phyloP scores from a whole-genome alignment of 2,888 invertebrate species.

The Ennomos fuscantarius region DNA sequence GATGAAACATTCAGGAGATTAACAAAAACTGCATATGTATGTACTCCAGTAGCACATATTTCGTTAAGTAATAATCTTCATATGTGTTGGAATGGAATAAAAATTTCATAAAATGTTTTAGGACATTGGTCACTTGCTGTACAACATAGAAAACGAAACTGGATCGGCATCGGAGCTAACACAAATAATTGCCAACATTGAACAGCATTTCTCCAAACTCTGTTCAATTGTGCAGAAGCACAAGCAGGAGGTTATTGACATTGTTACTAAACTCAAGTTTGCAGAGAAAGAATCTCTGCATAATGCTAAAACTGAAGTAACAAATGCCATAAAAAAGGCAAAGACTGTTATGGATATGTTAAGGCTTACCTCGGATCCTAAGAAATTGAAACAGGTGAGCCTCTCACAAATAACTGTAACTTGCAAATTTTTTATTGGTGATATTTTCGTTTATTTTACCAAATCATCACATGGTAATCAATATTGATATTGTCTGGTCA shows the following conservation, averaged over 20 bases:
- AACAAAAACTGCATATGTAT: constrained; percentile 66
- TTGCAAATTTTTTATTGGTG: too few relatives aligned
- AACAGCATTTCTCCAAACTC: constrained; percentile 81
- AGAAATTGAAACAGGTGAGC: constrained; percentile 60
- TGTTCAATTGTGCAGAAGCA: constrained; percentile 80
- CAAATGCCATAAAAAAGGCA: constrained; percentile 59
- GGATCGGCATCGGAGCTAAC: constrained; percentile 56
- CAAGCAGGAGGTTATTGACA: constrained; percentile 72
- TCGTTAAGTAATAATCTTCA: too few relatives aligned
- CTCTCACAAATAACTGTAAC: too few relatives aligned
- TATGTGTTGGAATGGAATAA: too few relatives aligned
- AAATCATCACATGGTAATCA: too few relatives aligned
- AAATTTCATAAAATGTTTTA: constrained; percentile 40
- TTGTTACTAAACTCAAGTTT: constrained; percentile 58
- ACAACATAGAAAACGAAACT: constrained; percentile 64
- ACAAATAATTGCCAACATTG: constrained; percentile 62
- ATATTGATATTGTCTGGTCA: too few relatives aligned
- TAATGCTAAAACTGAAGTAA: constrained; percentile 58
- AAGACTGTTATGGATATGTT: constrained; percentile 54
- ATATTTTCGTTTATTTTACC: too few relatives aligned
- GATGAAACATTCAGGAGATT: constrained; percentile 72
- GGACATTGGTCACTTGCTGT: constrained; percentile 72
- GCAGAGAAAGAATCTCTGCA: constrained; percentile 63
- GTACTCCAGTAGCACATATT: constrained; percentile 3
- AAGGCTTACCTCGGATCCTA: constrained; percentile 47